phyloP scores from a whole-genome alignment of 2,888 invertebrate genomes.

The Anthophora plumipes region DNA sequence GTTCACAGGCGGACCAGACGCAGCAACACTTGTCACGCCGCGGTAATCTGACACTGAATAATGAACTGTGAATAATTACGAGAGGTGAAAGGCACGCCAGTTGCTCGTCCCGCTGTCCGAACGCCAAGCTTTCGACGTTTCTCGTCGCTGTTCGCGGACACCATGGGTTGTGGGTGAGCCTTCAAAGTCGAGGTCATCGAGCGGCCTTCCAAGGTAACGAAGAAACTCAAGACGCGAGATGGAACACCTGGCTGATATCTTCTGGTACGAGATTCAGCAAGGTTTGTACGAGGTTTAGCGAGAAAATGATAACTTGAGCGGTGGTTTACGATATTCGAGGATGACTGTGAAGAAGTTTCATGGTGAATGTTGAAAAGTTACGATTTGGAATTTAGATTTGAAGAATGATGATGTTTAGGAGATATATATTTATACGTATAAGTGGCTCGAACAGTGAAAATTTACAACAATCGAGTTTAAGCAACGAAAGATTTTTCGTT shows the following conservation, averaged over 20 bases:
- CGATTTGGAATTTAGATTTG: not conserved
- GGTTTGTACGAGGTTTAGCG: not conserved
- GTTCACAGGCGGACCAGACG: slow-evolving; percentile 41
- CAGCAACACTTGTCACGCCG: slow-evolving; percentile 65
- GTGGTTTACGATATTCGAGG: not conserved
- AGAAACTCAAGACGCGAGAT: slow-evolving; percentile 36
- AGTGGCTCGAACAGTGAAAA: too few species aligned
- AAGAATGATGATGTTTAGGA: too few species aligned
- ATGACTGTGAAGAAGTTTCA: not conserved
- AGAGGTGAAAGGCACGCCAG: slow-evolving; percentile 61
- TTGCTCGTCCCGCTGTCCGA: slow-evolving; percentile 28
- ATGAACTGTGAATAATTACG: slow-evolving; percentile 69
- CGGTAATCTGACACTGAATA: slow-evolving; percentile 70
- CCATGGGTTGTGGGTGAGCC: slow-evolving; percentile 67
- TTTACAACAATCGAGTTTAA: too few species aligned
- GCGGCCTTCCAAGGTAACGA: slow-evolving; percentile 77
- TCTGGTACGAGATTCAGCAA: not conserved
- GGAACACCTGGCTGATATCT: slow-evolving; percentile 20
- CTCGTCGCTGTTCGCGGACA: not conserved
- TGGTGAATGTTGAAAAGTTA: not conserved
- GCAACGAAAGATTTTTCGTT: too few species aligned
- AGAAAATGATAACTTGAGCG: not conserved
- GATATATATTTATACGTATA: not conserved
- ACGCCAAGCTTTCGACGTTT: slow-evolving; percentile 30
- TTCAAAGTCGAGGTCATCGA: slow-evolving; percentile 69